phyloP scores from a whole-genome alignment of 35 echinoderm and acorn worm species.

The Heliocidaris tuberculata region DNA sequence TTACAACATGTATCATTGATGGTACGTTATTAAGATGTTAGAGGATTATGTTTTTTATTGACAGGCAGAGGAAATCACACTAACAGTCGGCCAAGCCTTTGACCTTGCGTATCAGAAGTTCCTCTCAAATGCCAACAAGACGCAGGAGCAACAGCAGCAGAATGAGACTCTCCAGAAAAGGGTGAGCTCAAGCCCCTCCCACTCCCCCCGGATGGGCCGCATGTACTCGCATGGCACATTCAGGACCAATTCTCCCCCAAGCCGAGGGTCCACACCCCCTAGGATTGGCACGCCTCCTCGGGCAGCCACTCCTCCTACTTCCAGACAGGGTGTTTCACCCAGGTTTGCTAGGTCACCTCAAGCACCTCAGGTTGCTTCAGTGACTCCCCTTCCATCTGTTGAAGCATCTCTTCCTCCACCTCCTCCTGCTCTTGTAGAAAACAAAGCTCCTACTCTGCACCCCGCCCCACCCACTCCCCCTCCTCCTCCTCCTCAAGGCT shows the following conservation, averaged over 20 bases:
- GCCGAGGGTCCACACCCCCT: not conserved
- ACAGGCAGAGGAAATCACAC: slow-evolving; percentile 96
- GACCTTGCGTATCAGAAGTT: slow-evolving; percentile 92
- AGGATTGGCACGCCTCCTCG: not conserved
- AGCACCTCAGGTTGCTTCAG: not conserved
- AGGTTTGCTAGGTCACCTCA: not conserved
- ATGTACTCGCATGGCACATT: not conserved
- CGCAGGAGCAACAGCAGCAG: slow-evolving; percentile 67
- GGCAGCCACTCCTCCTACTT: not conserved
- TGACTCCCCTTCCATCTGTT: not conserved
- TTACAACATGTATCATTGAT: too few relatives aligned
- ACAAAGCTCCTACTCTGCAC: not conserved
- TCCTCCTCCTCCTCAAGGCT: not conserved
- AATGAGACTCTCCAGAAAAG: slow-evolving; percentile 64
- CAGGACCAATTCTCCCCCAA: not conserved
- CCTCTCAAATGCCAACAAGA: slow-evolving; percentile 61
- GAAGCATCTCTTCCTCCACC: not conserved
- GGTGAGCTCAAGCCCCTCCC: slow-evolving; percentile 51
- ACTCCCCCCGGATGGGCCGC: not conserved
- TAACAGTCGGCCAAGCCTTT: slow-evolving; percentile 98
- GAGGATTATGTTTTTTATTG: not conserved
- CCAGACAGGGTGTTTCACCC: not conserved
- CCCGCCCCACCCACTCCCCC: not conserved
- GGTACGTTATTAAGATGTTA: too few relatives aligned
- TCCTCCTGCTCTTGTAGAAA: not conserved